phyloP scores from a whole-genome alignment of 2,797 vertebrate species.

The Clamator glandarius region DNA sequence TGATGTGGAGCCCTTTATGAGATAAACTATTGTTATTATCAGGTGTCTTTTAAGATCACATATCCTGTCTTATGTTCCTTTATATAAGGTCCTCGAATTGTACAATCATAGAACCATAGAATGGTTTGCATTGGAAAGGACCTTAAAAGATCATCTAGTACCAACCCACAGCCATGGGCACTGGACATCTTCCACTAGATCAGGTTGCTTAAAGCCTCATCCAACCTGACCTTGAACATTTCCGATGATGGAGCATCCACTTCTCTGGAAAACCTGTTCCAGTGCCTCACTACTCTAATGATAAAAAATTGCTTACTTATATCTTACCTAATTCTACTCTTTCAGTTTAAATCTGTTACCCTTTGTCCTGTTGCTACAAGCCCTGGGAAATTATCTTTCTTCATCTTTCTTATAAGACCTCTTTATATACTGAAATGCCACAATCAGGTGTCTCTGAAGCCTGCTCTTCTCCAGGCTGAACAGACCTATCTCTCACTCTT shows the following conservation, averaged over 20 bases:
- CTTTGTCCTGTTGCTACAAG: not conserved
- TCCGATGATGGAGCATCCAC: too few relatives aligned
- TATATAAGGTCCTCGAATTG: not conserved
- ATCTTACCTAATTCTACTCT: too few relatives aligned
- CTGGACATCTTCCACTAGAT: rapidly evolving
- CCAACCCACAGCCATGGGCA: rapidly evolving
- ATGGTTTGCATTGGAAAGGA: not conserved
- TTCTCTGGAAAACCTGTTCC: not conserved
- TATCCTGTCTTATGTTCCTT: not conserved
- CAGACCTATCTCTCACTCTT: not conserved
- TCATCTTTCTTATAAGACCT: not conserved
- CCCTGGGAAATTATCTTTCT: not conserved
- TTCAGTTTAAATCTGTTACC: too few relatives aligned
- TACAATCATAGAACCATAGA: not conserved
- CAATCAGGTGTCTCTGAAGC: rapidly evolving
- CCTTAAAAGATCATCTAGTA: not conserved
- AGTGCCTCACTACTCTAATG: rapidly evolving
- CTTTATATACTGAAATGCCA: not conserved
- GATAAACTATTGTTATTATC: not conserved
- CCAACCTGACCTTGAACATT: not conserved
- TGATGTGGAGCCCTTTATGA: not conserved
- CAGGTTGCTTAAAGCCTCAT: not conserved
- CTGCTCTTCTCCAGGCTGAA: not conserved
- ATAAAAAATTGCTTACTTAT: not conserved
- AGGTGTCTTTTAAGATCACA: not conserved